These are phyloP conservation scores for Dasysyrphus albostriatus DNA, from an alignment of 2,888 invertebrate genomes.

Conservation along the genomic window DNA sequence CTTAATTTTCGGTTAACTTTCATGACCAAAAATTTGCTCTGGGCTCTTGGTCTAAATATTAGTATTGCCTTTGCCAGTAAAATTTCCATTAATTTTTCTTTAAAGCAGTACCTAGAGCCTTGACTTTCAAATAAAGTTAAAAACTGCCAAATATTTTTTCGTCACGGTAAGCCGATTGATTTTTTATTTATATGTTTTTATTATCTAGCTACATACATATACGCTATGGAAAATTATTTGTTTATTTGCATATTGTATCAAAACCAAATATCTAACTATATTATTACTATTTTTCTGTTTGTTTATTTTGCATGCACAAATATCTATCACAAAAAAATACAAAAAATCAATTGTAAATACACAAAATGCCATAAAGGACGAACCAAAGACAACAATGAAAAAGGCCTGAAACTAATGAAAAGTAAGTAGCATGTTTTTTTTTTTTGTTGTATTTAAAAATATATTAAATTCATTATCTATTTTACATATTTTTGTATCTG, in stretches of 20 bases:
- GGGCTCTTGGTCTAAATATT: too few relatives aligned
- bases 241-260: neutral
- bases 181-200: too few relatives aligned
- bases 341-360: conserved; percentile 56
- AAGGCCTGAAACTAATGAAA: conserved; percentile 80
- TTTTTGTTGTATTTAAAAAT: neutral
- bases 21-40: too few relatives aligned
- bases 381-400: conserved; percentile 77
- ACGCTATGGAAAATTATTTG: too few relatives aligned
- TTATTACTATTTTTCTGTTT: conserved; percentile 22
- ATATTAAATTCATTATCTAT: neutral
- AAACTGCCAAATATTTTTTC: too few relatives aligned
- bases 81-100: too few relatives aligned
- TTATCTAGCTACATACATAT: too few relatives aligned
- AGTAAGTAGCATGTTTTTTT: conserved; percentile 81
- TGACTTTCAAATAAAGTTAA: too few relatives aligned
- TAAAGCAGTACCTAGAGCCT: too few relatives aligned
- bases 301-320: conserved; percentile 72
- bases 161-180: too few relatives aligned
- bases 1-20: too few relatives aligned
- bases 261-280: neutral
- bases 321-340: conserved; percentile 5
- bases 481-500: neutral
- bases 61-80: too few relatives aligned
- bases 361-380: conserved; percentile 74